Conservation (phyloP, 2,113 vertebrate genomes). For the Apus apus region DNA sequence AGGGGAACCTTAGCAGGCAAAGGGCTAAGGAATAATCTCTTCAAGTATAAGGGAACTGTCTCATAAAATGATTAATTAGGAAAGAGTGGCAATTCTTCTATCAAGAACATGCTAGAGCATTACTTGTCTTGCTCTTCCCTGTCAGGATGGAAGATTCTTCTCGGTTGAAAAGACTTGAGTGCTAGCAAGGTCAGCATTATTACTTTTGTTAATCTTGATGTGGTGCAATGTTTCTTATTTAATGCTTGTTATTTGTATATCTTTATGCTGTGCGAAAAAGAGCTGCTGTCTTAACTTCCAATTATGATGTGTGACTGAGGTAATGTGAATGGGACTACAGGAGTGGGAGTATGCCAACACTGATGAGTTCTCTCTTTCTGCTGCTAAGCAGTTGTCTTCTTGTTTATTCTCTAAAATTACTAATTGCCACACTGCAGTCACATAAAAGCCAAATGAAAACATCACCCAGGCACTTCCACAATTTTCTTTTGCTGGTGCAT, state of each 20-base stretch:
- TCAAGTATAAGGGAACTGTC: background rate
- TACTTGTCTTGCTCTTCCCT: slow-evolving; percentile 40
- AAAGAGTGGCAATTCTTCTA: slow-evolving; percentile 50
- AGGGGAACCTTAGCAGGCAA: background rate
- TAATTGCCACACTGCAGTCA: slow-evolving; percentile 37
- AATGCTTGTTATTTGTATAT: slow-evolving; percentile 69
- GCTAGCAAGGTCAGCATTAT: slow-evolving; percentile 69
- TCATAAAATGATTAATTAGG: slow-evolving; percentile 53
- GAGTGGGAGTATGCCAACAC: slow-evolving; percentile 51
- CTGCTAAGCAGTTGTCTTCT: slow-evolving; percentile 38
- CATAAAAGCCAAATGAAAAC: slow-evolving; percentile 52
- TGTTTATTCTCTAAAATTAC: slow-evolving; percentile 65
- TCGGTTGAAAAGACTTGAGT: slow-evolving; percentile 63
- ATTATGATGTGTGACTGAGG: slow-evolving; percentile 3
- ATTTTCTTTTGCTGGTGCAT: background rate
- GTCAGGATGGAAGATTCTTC: slow-evolving; percentile 60
- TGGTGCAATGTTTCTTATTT: slow-evolving; percentile 66
- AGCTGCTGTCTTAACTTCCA: slow-evolving; percentile 25
- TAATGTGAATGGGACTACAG: background rate
- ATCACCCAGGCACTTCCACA: slow-evolving; percentile 8
- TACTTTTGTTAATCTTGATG: slow-evolving; percentile 66
- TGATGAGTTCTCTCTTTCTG: slow-evolving; percentile 54
- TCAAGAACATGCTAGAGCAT: slow-evolving; percentile 49
- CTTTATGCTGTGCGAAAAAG: slow-evolving; percentile 23
- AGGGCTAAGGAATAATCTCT: slow-evolving; percentile 1